A percentile compares a stretch with the other conserved stretches of the same genome.
phyloP scores from a whole-genome alignment of 2,113 vertebrate species.

The Campylomormyrus numenius region DNA sequence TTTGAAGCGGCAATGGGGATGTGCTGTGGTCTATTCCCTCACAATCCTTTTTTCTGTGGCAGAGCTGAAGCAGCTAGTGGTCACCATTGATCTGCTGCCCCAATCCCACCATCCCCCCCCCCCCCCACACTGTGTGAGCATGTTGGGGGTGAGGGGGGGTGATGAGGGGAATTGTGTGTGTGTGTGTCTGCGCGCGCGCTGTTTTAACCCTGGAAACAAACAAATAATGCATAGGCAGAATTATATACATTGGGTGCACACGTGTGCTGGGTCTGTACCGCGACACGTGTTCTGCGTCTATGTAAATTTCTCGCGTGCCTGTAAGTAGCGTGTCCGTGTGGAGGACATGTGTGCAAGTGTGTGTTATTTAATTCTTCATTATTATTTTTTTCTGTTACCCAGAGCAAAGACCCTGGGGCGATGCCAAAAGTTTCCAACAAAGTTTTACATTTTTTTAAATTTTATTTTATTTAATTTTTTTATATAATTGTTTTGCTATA shows the following conservation, averaged over 20 bases:
- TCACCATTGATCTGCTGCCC: slow-evolving; percentile 83
- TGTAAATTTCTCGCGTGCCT: not conserved
- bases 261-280: not conserved
- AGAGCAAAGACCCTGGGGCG: slow-evolving; percentile 59
- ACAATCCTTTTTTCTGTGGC: slow-evolving; percentile 73
- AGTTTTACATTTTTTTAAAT: slow-evolving; percentile 35
- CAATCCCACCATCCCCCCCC: slow-evolving; percentile 70
- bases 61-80: slow-evolving; percentile 74
- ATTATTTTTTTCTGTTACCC: slow-evolving; percentile 48
- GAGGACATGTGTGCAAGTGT: not conserved
- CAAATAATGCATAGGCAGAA: not conserved
- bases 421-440: slow-evolving; percentile 61
- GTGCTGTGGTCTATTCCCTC: slow-evolving; percentile 51
- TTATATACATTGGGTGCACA: not conserved
- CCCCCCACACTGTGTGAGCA: slow-evolving; percentile 24
- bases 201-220: not conserved
- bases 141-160: not conserved
- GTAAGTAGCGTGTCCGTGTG: not conserved
- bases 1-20: slow-evolving; percentile 26
- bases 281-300: not conserved
- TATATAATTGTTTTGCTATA: not conserved
- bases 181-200: slow-evolving; percentile 4
- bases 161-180: slow-evolving; percentile 9
- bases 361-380: slow-evolving; percentile 36
- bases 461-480: slow-evolving; percentile 19